Evolutionary conservation across 2,888 invertebrate species (phyloP).

Genomic region (Acronicta alni): DNA sequence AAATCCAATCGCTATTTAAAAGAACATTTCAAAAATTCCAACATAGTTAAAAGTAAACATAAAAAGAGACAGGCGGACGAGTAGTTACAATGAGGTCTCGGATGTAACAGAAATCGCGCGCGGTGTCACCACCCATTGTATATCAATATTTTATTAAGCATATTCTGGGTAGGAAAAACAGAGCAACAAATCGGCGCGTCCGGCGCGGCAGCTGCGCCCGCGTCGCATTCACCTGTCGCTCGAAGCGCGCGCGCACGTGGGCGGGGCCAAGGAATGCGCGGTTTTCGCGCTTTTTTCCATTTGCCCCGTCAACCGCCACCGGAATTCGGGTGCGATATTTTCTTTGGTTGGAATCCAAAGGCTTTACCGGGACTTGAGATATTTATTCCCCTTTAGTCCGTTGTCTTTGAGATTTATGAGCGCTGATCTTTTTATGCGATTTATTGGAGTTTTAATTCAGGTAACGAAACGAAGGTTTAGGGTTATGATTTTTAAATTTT

Average conservation of each 20-base stretch:
- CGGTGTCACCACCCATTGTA: conserved; percentile 81
- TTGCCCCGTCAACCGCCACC: conserved; percentile 77
- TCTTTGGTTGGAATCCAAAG: conserved; percentile 84
- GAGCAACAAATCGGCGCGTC: conserved; percentile 79
- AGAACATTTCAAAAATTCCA: conserved; percentile 38
- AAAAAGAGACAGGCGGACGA: conserved; percentile 59
- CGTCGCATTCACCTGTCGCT: conserved; percentile 86
- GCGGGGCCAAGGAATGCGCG: conserved; percentile 79
- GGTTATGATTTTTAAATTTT: conserved; percentile 44
- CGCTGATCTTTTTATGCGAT: conserved; percentile 71
- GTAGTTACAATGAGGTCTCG: conserved; percentile 66
- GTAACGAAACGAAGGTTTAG: conserved; percentile 64
- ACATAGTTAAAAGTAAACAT: conserved; percentile 46
- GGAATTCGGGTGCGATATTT: conserved; percentile 89
- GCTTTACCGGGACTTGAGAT: conserved; percentile 82
- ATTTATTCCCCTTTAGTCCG: conserved; percentile 76
- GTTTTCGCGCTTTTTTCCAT: conserved; percentile 83
- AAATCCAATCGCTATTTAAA: conserved; percentile 46
- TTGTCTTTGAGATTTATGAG: conserved; percentile 78
- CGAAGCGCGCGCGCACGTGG: conserved; percentile 79
- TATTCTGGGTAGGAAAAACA: conserved; percentile 77
- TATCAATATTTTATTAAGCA: conserved; percentile 82
- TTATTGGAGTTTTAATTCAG: conserved; percentile 79
- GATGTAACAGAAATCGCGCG: conserved; percentile 67
- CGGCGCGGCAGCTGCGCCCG: conserved; percentile 74